Evolutionary conservation across 2,797 vertebrate genomes (phyloP).

Genomic region (Xiphorhynchus erythropygius): DNA sequence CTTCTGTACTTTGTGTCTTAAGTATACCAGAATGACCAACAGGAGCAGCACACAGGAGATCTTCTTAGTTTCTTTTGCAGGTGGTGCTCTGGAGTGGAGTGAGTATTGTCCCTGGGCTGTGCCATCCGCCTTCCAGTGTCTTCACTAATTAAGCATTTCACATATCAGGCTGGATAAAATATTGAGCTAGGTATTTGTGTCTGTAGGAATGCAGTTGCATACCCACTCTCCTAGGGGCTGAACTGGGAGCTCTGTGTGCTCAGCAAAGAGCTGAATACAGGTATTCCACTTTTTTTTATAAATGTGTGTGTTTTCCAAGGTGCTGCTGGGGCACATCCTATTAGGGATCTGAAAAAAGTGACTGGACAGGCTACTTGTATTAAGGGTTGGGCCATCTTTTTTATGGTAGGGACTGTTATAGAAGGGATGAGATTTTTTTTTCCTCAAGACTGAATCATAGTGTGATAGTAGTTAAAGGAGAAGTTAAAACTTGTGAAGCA

Average conservation of each 20-base stretch:
- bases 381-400: not conserved
- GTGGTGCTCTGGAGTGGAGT: accelerated
- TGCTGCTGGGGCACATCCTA: not conserved
- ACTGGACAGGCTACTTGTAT: not conserved
- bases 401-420: not conserved
- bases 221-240: not conserved
- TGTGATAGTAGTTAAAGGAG: not conserved
- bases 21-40: accelerated
- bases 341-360: not conserved
- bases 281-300: not conserved
- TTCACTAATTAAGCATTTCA: not conserved
- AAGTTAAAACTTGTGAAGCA: not conserved
- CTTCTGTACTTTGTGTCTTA: not conserved
- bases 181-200: not conserved
- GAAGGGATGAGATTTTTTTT: not conserved
- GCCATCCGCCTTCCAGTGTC: not conserved
- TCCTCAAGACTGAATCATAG: not conserved
- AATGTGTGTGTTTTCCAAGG: not conserved
- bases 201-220: not conserved
- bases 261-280: not conserved
- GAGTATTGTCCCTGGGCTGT: not conserved
- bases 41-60: not conserved
- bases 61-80: not conserved
- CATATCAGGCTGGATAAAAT: not conserved
- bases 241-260: not conserved